Evolutionary conservation across 1,140 invertebrate species (phyloP).

Genomic region (Hetaerina americana): DNA sequence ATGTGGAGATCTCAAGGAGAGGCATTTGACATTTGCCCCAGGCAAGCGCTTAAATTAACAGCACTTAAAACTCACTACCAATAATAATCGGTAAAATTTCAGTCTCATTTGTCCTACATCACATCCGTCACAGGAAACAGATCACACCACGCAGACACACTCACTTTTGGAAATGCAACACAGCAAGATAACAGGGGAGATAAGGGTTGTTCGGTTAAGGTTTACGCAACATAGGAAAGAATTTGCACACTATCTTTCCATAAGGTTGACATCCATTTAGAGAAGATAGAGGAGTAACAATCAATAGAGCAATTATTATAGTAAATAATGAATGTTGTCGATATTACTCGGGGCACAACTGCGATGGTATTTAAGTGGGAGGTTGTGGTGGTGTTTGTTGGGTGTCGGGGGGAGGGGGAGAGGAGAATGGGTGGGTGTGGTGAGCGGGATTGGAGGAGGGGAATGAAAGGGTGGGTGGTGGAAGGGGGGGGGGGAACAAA

Average conservation of each 20-base stretch:
- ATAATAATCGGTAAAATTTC: neutral
- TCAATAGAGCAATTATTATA: neutral
- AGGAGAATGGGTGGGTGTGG: conserved; percentile 8
- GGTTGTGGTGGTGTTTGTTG: too few species aligned
- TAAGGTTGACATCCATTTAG: neutral
- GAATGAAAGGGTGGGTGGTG: conserved; percentile 15
- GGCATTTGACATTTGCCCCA: neutral
- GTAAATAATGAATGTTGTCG: neutral
- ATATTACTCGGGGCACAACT: too few species aligned
- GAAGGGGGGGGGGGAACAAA: conserved; percentile 13
- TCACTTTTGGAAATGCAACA: neutral
- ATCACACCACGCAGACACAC: neutral
- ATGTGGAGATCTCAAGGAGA: neutral
- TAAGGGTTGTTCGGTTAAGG: neutral
- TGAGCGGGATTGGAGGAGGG: conserved; percentile 4
- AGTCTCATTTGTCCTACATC: neutral
- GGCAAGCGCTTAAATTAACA: neutral
- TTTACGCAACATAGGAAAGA: neutral
- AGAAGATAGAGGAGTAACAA: neutral
- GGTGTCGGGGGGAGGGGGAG: too few species aligned
- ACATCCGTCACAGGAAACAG: neutral
- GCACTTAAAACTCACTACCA: neutral
- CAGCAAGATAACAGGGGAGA: neutral
- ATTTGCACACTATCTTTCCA: neutral
- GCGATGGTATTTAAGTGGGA: too few species aligned